A percentile compares a stretch with the other conserved stretches of the same genome.
Conservation (phyloP, 2,888 invertebrate genomes). For the Pseudococcus longispinus region DNA sequence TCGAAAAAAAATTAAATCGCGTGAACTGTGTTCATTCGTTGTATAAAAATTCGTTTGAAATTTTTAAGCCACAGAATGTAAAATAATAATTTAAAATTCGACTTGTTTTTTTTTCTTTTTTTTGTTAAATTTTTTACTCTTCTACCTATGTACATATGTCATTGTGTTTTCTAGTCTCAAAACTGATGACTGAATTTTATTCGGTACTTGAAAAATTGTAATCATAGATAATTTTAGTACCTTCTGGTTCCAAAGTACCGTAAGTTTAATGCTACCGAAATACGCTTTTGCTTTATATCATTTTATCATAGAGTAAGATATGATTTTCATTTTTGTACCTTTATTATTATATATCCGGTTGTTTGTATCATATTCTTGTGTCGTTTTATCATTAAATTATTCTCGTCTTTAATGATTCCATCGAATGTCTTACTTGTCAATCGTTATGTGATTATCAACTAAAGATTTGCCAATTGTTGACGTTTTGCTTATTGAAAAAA, state of each 20-base stretch:
- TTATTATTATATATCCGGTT: neutral
- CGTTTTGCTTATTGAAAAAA: neutral
- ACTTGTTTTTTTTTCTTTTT: neutral
- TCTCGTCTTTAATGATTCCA: neutral
- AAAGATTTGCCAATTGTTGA: neutral
- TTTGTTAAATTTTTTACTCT: neutral
- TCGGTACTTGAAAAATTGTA: neutral
- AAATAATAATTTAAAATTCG: neutral
- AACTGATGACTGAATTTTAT: neutral
- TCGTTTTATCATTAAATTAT: neutral
- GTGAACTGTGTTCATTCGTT: neutral
- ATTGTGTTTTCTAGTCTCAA: conserved; percentile 12
- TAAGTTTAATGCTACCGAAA: neutral
- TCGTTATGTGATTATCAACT: neutral
- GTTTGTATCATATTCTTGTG: neutral
- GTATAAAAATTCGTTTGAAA: neutral
- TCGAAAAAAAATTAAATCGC: neutral
- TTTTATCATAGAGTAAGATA: neutral
- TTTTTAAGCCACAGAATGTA: neutral
- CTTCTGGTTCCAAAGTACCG: neutral
- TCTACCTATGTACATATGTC: neutral
- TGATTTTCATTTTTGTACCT: neutral
- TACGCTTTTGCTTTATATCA: neutral
- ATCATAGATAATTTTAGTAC: neutral
- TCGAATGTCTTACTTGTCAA: neutral